Conservation (phyloP, 2,888 invertebrate species). For the Andrena minutula region DNA sequence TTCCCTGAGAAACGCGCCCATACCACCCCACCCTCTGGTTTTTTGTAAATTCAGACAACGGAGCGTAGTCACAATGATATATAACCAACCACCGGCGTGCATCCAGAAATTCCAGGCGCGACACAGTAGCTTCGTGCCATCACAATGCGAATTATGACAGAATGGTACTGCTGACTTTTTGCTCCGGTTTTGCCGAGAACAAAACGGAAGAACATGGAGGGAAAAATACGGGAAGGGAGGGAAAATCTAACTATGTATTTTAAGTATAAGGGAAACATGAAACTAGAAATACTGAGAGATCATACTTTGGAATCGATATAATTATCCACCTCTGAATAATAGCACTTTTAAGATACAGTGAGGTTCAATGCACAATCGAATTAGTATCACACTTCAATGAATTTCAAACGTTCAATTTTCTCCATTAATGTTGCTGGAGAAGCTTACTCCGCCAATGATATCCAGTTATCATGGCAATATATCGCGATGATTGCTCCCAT, state of each 20-base stretch:
- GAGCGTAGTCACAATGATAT: constrained; percentile 60
- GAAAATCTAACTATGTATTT: neutral
- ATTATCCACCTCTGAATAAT: neutral
- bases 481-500: neutral
- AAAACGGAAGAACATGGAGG: constrained; percentile 27
- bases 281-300: neutral
- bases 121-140: constrained; percentile 63
- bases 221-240: neutral
- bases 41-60: constrained; percentile 62
- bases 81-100: constrained; percentile 60
- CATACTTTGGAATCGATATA: neutral
- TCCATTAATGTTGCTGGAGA: too few relatives aligned
- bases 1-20: neutral
- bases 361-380: neutral
- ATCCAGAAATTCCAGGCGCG: constrained; percentile 67
- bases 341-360: neutral
- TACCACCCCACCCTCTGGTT: constrained; percentile 11
- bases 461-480: neutral
- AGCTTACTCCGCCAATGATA: neutral
- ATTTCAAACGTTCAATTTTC: neutral
- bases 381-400: neutral
- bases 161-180: constrained; percentile 58
- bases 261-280: neutral
- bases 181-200: constrained; percentile 5
- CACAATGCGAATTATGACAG: constrained; percentile 71